phyloP scores from a whole-genome alignment of 2,888 invertebrate species.

The Nezara viridula region DNA sequence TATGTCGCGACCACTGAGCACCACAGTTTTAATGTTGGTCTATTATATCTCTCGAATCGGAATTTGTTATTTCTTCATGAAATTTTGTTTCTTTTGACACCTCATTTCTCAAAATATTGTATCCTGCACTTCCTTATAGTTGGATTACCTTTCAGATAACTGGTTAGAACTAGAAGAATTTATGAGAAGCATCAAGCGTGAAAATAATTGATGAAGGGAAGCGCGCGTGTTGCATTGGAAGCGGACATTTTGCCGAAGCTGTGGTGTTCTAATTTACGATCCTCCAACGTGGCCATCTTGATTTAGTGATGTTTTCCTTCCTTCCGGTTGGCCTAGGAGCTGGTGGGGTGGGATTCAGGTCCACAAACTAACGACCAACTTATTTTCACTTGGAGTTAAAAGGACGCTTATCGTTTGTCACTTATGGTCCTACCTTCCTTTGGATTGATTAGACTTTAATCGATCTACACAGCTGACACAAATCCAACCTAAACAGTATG shows the following conservation, averaged over 20 bases:
- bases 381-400: neutral
- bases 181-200: neutral
- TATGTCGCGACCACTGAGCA: no score
- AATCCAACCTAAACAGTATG: neutral
- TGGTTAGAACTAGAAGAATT: neutral
- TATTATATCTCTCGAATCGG: no score
- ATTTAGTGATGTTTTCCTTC: slow-evolving; percentile 52
- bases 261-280: neutral
- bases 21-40: no score
- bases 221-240: neutral
- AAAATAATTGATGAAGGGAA: slow-evolving; percentile 4
- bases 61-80: no score
- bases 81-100: no score
- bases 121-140: no score
- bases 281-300: neutral
- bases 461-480: neutral
- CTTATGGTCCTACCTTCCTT: neutral
- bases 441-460: neutral
- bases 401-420: neutral
- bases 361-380: neutral
- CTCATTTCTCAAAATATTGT: no score
- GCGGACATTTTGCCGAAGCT: neutral
- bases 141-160: no score
- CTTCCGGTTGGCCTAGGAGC: slow-evolving; percentile 19
- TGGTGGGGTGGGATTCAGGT: no score